Conservation (phyloP, 2,797 vertebrate genomes). For the Mormyrops attenuatus region DNA sequence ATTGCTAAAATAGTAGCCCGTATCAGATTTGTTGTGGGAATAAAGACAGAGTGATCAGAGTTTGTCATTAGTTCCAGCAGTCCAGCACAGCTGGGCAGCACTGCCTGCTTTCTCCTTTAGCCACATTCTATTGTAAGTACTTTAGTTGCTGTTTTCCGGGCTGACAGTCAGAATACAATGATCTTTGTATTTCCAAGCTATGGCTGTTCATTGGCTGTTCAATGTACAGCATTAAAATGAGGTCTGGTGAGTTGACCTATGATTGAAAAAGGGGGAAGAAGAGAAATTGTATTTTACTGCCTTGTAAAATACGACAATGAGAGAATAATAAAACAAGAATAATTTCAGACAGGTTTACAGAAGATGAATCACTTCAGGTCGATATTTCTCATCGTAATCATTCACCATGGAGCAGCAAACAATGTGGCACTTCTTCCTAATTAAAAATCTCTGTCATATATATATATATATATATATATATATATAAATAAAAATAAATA, state of each 20-base stretch:
- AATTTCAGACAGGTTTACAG: too few species aligned
- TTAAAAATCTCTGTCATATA: not conserved
- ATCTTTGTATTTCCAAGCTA: not conserved
- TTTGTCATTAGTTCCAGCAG: not conserved
- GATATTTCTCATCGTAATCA: not conserved
- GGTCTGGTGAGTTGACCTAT: not conserved
- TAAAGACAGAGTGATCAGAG: not conserved
- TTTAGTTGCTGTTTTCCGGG: not conserved
- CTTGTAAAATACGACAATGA: not conserved
- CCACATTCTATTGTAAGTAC: not conserved
- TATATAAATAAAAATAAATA: too few species aligned
- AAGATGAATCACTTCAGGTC: not conserved
- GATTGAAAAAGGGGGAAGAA: not conserved
- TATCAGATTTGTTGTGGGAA: not conserved
- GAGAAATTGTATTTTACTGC: not conserved
- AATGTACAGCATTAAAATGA: not conserved
- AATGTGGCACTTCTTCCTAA: not conserved
- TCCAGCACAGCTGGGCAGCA: not conserved
- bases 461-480: too few species aligned
- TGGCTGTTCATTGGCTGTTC: not conserved
- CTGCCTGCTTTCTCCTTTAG: not conserved
- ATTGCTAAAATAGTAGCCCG: not conserved
- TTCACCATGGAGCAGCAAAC: not conserved
- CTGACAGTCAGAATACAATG: not conserved
- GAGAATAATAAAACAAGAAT: too few species aligned